These are phyloP conservation scores for Anguilla japonica DNA, from an alignment of 2,113 vertebrate genomes.

Conservation along the genomic window DNA sequence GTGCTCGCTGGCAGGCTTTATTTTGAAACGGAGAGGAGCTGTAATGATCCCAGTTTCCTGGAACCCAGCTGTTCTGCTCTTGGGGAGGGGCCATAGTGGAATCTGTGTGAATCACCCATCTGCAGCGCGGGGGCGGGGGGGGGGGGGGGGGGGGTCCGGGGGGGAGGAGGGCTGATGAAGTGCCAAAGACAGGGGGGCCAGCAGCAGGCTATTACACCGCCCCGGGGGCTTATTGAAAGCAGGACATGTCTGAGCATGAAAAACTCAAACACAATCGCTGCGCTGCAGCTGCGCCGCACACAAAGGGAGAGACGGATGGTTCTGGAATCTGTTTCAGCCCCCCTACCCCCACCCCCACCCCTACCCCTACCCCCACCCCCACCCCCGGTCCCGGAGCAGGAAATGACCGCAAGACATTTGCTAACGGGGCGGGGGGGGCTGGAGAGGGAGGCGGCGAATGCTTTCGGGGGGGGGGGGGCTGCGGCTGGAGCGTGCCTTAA, in stretches of 20 bases:
- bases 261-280: neutral
- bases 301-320: neutral
- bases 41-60: slow-evolving; percentile 56
- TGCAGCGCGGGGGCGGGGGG: slow-evolving; percentile 32
- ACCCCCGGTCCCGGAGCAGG: neutral
- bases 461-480: neutral
- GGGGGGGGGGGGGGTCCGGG: neutral
- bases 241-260: slow-evolving; percentile 15
- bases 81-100: slow-evolving; percentile 61
- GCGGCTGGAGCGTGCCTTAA: neutral
- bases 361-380: too few relatives aligned
- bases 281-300: neutral
- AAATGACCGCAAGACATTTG: neutral
- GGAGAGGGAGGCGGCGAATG: neutral
- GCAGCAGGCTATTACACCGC: slow-evolving; percentile 56
- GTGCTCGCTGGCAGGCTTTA: slow-evolving; percentile 59
- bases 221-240: slow-evolving; percentile 38
- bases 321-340: neutral
- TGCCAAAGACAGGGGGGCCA: slow-evolving; percentile 6
- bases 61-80: slow-evolving; percentile 68
- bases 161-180: slow-evolving; percentile 28
- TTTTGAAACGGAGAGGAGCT: slow-evolving; percentile 22
- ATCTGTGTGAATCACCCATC: slow-evolving; percentile 73
- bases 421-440: neutral
- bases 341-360: too few relatives aligned